Percentiles rank a stretch among this genome's conserved stretches.
These are phyloP conservation scores for Decapterus maruadsi DNA, from an alignment of 2,797 vertebrate species.

Conservation along the genomic window DNA sequence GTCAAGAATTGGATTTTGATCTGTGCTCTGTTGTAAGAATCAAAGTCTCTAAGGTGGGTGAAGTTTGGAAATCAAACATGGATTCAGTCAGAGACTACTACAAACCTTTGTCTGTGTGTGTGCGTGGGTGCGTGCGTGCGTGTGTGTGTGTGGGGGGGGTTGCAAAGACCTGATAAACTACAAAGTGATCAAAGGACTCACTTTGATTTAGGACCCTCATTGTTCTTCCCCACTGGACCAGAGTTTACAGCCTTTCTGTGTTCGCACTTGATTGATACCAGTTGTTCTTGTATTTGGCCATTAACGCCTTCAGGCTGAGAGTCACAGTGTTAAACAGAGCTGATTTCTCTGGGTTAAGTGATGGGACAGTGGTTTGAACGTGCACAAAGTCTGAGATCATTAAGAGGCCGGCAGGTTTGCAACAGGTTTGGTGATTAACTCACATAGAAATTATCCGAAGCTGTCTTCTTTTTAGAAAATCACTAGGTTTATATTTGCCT, in stretches of 20 bases:
- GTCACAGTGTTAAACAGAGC: constrained; percentile 34
- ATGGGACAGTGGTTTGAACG: constrained; percentile 23
- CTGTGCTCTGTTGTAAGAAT: neutral
- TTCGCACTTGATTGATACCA: constrained; percentile 39
- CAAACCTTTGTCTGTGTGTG: constrained; percentile 9
- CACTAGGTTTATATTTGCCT: constrained; percentile 57
- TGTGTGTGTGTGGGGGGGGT: constrained; percentile 9
- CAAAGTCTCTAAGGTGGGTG: neutral
- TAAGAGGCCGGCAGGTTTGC: constrained; percentile 22
- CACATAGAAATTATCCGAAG: constrained; percentile 41
- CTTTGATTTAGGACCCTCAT: constrained; percentile 48
- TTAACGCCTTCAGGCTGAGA: constrained; percentile 10
- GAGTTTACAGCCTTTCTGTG: neutral
- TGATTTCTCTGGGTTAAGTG: constrained; percentile 17
- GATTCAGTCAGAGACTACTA: neutral
- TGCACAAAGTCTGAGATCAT: constrained; percentile 49
- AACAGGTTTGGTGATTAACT: constrained; percentile 4
- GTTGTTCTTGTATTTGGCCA: constrained; percentile 48
- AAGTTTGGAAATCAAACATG: neutral
- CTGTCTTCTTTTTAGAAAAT: constrained; percentile 64
- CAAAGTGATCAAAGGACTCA: constrained; percentile 48
- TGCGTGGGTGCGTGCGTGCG: neutral
- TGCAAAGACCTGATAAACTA: constrained; percentile 41
- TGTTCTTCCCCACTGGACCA: constrained; percentile 34
- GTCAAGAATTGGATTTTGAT: neutral